Evolutionary conservation across 1,140 invertebrate species (phyloP).

Genomic region (Aphelinus atriplicis): DNA sequence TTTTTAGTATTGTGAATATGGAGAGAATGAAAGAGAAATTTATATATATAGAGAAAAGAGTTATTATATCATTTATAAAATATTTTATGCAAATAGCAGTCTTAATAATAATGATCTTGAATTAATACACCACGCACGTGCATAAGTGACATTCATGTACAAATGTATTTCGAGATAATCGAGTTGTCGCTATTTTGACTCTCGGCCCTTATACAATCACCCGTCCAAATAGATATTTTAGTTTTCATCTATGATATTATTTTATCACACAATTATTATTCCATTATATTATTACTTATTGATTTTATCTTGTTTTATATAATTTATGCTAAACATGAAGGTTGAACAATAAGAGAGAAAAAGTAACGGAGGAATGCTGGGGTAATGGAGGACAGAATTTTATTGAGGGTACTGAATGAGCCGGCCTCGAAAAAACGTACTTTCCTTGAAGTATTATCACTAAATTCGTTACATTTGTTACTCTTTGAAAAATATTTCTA

Average conservation of each 20-base stretch:
- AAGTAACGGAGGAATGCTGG: too few relatives aligned
- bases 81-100: slow-evolving; percentile 5
- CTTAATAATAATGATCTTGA: slow-evolving; percentile 4
- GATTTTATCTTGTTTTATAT: slow-evolving; percentile 26
- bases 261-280: slow-evolving; percentile 9
- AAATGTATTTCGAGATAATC: slow-evolving; percentile 19
- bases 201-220: slow-evolving; percentile 36
- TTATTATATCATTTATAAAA: slow-evolving; percentile 1
- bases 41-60: background rate
- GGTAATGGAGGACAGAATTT: too few relatives aligned
- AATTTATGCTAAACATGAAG: slow-evolving; percentile 3
- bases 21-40: slow-evolving; percentile 29
- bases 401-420: background rate
- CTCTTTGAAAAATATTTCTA: background rate
- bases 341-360: background rate
- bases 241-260: background rate
- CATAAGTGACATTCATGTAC: slow-evolving; percentile 17
- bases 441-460: background rate
- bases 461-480: background rate
- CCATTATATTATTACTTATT: slow-evolving; percentile 6
- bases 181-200: slow-evolving; percentile 14
- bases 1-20: too few relatives aligned
- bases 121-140: background rate
- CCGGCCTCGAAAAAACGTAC: slow-evolving; percentile 13
- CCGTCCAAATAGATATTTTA: slow-evolving; percentile 38